These are phyloP conservation scores for Oreochromis tanganicae DNA, from an alignment of 2,113 vertebrate species.

Conservation along the genomic window DNA sequence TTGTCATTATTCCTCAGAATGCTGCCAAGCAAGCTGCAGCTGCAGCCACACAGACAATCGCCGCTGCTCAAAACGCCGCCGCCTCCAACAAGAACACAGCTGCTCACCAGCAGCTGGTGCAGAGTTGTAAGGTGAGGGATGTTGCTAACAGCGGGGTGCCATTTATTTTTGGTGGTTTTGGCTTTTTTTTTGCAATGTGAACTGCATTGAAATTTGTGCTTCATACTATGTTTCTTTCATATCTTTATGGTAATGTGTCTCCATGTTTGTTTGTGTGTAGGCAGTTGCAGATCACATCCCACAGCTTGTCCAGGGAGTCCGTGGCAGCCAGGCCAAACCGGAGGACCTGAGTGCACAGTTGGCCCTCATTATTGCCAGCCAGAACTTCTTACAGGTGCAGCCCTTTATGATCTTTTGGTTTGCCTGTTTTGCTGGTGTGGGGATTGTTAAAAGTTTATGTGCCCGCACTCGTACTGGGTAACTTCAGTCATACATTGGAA, in stretches of 20 bases:
- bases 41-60: constrained; percentile 94
- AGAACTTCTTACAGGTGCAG: constrained; percentile 94
- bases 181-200: neutral
- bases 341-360: constrained; percentile 93
- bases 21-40: constrained; percentile 97
- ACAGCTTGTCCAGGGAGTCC: constrained; percentile 92
- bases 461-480: neutral
- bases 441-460: constrained; percentile 1
- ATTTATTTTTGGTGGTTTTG: neutral
- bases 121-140: constrained; percentile 92
- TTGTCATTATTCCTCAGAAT: constrained; percentile 69
- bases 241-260: neutral
- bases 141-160: neutral
- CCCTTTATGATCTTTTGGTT: neutral
- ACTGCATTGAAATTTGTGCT: neutral
- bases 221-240: neutral
- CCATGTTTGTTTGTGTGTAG: constrained; percentile 53
- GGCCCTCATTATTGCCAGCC: constrained; percentile 92
- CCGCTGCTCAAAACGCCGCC: constrained; percentile 94
- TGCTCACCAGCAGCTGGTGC: constrained; percentile 94
- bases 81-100: constrained; percentile 93
- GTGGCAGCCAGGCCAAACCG: constrained; percentile 91
- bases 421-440: neutral
- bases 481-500: constrained; percentile 10
- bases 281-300: constrained; percentile 96